Evolutionary conservation across 2,888 invertebrate species (phyloP).

Genomic region (Stenichneumon culpator): DNA sequence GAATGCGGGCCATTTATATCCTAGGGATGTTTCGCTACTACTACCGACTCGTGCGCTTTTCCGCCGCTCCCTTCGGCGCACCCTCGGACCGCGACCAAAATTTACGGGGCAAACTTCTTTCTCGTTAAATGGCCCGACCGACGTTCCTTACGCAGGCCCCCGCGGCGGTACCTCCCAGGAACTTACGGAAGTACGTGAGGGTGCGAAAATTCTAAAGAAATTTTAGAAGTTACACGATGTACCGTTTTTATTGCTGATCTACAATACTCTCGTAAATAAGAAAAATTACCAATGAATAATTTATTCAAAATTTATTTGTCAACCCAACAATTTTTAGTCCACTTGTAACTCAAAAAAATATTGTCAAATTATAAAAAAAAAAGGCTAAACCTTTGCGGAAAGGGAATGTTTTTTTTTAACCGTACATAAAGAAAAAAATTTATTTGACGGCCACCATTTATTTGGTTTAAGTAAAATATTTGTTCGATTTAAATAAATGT

Average conservation of each 20-base stretch:
- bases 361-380: no score
- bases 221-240: neutral
- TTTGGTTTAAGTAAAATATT: no score
- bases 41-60: constrained; percentile 22
- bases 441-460: no score
- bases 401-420: no score
- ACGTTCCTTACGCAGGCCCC: constrained; percentile 48
- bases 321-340: no score
- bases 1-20: constrained; percentile 63
- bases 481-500: no score
- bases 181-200: neutral
- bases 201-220: neutral
- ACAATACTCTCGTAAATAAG: no score
- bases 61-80: constrained; percentile 26
- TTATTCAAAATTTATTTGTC: no score
- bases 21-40: constrained; percentile 19
- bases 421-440: neutral
- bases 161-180: neutral
- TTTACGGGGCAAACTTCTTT: constrained; percentile 62
- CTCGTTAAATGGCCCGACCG: constrained; percentile 57
- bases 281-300: no score
- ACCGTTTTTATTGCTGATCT: neutral
- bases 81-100: constrained; percentile 35
- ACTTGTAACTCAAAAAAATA: no score
- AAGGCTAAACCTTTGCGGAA: no score